A percentile compares a stretch with the other conserved stretches of the same genome.
These are phyloP conservation scores for Gallirallus australis DNA, from an alignment of 2,797 vertebrate genomes.

Conservation along the genomic window DNA sequence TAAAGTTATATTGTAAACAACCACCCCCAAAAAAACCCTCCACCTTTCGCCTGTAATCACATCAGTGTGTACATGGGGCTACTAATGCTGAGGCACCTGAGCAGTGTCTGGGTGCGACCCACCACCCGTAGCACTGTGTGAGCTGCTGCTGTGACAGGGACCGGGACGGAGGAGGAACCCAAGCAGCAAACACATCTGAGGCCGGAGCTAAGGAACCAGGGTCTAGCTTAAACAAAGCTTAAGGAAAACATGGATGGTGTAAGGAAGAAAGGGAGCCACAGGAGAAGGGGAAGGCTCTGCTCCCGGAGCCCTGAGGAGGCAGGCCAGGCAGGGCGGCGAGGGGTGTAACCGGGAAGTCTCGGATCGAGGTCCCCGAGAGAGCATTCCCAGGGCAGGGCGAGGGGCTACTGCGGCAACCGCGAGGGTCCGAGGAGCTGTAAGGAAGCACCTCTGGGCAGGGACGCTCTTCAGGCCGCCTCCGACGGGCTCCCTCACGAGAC, in stretches of 20 bases:
- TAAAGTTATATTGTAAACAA: not conserved
- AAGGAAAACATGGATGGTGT: no score
- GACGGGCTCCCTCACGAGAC: not conserved
- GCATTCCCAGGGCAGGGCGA: not conserved
- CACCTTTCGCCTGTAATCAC: no score
- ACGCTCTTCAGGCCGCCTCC: no score
- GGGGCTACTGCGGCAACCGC: not conserved
- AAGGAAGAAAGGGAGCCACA: accelerated
- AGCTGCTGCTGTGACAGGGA: not conserved
- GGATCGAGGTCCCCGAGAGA: not conserved
- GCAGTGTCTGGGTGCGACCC: accelerated
- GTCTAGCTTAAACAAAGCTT: not conserved
- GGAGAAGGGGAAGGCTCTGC: accelerated
- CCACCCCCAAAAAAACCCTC: accelerated
- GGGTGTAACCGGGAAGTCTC: accelerated
- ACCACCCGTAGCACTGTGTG: accelerated
- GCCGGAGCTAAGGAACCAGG: accelerated
- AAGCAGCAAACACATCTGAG: not conserved
- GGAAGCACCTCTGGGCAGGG: no score
- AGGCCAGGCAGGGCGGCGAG: accelerated
- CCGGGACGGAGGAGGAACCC: accelerated
- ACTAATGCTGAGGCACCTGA: accelerated
- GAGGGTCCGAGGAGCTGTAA: accelerated
- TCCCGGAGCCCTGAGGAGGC: not conserved
- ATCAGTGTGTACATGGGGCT: accelerated